Conservation (phyloP, 2,888 invertebrate genomes). For the Tolmerus cingulatus region DNA sequence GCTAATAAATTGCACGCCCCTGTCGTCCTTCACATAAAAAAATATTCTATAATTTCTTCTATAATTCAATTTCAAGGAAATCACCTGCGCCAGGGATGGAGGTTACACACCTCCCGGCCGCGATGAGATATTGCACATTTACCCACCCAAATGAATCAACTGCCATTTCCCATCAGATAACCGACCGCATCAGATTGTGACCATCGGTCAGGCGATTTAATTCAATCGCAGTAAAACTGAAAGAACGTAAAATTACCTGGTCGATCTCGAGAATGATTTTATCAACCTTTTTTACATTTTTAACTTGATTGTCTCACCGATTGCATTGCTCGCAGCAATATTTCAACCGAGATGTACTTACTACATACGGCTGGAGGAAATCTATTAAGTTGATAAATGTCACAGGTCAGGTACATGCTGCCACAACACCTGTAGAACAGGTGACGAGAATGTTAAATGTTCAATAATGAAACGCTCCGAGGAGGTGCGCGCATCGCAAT, state of each 20-base stretch:
- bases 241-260: background rate
- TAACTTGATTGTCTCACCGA: background rate
- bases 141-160: background rate
- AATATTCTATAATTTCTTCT: conserved; percentile 2
- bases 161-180: background rate
- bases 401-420: conserved; percentile 10
- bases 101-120: background rate
- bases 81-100: background rate
- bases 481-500: background rate
- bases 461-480: background rate
- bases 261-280: background rate
- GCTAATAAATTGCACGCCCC: background rate
- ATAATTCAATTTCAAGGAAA: conserved; percentile 13
- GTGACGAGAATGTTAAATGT: background rate
- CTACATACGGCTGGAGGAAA: background rate
- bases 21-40: conserved; percentile 33
- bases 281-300: background rate
- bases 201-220: conserved; percentile 6
- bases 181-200: background rate
- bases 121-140: background rate
- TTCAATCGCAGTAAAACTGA: background rate
- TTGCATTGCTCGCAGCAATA: background rate
- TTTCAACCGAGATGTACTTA: background rate
- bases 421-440: background rate
- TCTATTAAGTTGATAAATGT: conserved; percentile 15